Percentiles rank a stretch among this genome's conserved stretches.
Conservation (phyloP, 1,140 invertebrate species). For the Hylyphantes graminicola region DNA sequence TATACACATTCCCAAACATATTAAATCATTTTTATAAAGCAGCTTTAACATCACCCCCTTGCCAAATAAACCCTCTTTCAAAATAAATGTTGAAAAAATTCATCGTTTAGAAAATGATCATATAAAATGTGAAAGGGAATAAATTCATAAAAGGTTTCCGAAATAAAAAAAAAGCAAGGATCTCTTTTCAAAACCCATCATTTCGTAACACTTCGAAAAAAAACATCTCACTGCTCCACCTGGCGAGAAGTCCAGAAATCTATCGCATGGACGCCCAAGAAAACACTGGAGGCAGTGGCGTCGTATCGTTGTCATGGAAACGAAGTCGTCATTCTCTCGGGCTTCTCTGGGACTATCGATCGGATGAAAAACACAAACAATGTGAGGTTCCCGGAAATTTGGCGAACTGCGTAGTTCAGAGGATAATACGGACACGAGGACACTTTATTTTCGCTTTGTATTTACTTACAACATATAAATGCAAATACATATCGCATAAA, state of each 20-base stretch:
- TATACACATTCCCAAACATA: too few species aligned
- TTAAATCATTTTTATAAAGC: too few species aligned
- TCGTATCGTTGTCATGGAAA: slow-evolving; percentile 40
- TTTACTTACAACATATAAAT: too few species aligned
- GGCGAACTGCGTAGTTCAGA: slow-evolving; percentile 13
- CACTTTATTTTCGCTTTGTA: too few species aligned
- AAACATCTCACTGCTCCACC: slow-evolving; percentile 9
- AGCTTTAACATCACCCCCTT: too few species aligned
- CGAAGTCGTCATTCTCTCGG: slow-evolving; percentile 49
- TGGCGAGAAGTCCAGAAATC: not conserved
- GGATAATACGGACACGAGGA: not conserved
- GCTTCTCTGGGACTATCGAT: slow-evolving; percentile 50
- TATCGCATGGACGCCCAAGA: slow-evolving; percentile 8
- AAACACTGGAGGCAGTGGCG: slow-evolving; percentile 33
- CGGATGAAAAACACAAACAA: slow-evolving; percentile 16
- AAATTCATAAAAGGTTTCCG: too few species aligned
- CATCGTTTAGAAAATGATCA: too few species aligned
- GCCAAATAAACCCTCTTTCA: too few species aligned
- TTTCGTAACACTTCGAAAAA: slow-evolving; percentile 30
- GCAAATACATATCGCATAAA: too few species aligned
- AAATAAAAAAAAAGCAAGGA: too few species aligned
- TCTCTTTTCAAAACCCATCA: not conserved
- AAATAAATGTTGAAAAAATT: too few species aligned
- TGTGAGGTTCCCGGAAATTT: slow-evolving; percentile 27
- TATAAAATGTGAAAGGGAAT: too few species aligned